These are phyloP conservation scores for Ennomos erosarius DNA, from an alignment of 2,888 invertebrate genomes.

Conservation along the genomic window DNA sequence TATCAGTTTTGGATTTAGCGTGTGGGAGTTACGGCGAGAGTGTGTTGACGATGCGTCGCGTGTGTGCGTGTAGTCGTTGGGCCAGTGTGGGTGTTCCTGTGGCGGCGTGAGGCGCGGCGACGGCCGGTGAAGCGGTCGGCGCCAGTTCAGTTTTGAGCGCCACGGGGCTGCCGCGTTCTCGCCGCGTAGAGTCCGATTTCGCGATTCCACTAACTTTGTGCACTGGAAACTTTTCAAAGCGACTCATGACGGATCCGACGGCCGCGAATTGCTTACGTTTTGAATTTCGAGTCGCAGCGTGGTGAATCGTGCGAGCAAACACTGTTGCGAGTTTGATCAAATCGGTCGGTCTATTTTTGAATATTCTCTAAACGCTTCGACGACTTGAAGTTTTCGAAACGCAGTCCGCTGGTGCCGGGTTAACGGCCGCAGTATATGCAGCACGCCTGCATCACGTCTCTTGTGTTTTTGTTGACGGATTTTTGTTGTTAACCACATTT, in stretches of 20 bases:
- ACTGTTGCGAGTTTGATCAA: conserved; percentile 68
- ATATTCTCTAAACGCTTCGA: conserved; percentile 81
- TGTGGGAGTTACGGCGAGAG: conserved; percentile 47
- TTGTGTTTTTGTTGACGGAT: conserved; percentile 83
- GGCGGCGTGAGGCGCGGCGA: conserved; percentile 66
- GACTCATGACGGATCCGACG: conserved; percentile 62
- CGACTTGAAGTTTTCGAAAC: conserved; percentile 83
- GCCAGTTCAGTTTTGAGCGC: conserved; percentile 77
- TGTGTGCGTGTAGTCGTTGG: conserved; percentile 48
- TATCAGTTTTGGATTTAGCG: conserved; percentile 69
- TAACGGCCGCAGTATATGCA: conserved; percentile 81
- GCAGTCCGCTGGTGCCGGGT: conserved; percentile 78
- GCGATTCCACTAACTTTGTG: conserved; percentile 80
- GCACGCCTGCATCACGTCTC: conserved; percentile 76
- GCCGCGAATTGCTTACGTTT: conserved; percentile 58
- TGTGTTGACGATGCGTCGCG: conserved; percentile 47
- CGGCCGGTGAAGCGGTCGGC: conserved; percentile 53
- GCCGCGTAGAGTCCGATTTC: conserved; percentile 70
- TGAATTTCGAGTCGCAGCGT: conserved; percentile 58
- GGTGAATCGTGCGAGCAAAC: conserved; percentile 59
- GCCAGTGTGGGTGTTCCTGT: conserved; percentile 72
- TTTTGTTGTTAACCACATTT: conserved; percentile 77
- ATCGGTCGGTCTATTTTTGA: conserved; percentile 82
- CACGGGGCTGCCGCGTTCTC: conserved; percentile 72
- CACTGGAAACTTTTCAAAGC: conserved; percentile 83